phyloP scores from a whole-genome alignment of 2,797 vertebrate genomes.

The Carapus acus region DNA sequence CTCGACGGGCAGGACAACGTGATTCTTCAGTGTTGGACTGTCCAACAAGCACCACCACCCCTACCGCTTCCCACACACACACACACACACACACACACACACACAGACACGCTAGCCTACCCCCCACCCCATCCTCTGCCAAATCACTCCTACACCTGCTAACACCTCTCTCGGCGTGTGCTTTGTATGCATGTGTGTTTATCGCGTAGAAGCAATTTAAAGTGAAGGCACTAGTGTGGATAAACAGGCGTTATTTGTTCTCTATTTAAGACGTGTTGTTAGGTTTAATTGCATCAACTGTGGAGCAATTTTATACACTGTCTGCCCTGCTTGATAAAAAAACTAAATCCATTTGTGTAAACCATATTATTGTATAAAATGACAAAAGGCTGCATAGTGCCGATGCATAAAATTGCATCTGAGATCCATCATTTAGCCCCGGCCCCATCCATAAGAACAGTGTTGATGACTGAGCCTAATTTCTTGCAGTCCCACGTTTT shows the following conservation, averaged over 20 bases:
- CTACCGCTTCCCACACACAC: constrained; percentile 9
- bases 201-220: constrained; percentile 4
- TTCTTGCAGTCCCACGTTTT: too few species aligned
- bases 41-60: constrained; percentile 51
- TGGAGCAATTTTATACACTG: constrained; percentile 28
- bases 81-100: constrained; percentile 18
- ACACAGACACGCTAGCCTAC: constrained; percentile 18
- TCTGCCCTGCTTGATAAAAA: constrained; percentile 30
- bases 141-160: too few species aligned
- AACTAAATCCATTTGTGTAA: constrained; percentile 33
- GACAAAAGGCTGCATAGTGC: constrained; percentile 8
- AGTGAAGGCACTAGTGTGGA: constrained; percentile 5
- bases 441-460: too few species aligned
- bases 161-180: too few species aligned
- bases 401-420: constrained; percentile 3
- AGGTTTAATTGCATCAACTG: constrained; percentile 35
- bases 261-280: constrained; percentile 38
- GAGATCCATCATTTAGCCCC: too few species aligned
- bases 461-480: too few species aligned
- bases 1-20: constrained; percentile 62
- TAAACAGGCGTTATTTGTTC: constrained; percentile 36
- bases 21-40: constrained; percentile 68
- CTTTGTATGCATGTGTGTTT: constrained; percentile 25
- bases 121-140: constrained; percentile 47
- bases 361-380: constrained; percentile 11